Percentiles rank a stretch among this genome's conserved stretches.
These are phyloP conservation scores for Sarcoramphus papa DNA, from an alignment of 2,797 vertebrate species.

Conservation along the genomic window DNA sequence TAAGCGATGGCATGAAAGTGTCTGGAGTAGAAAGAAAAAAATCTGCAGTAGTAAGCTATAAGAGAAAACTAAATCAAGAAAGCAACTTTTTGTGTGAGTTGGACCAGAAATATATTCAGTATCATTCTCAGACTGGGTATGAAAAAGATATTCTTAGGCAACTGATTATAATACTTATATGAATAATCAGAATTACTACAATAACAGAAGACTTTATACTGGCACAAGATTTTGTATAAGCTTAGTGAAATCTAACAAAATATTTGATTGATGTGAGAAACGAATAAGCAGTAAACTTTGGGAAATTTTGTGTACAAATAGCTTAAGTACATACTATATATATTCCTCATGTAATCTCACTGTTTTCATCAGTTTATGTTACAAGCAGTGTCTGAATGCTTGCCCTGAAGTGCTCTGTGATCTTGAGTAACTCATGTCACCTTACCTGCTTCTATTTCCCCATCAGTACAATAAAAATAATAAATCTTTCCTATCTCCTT, in stretches of 20 bases:
- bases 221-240: neutral
- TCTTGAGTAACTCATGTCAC: neutral
- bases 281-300: neutral
- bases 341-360: neutral
- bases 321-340: neutral
- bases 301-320: neutral
- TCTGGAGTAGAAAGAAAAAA: neutral
- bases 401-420: neutral
- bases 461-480: neutral
- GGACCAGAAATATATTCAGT: neutral
- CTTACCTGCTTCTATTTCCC: neutral
- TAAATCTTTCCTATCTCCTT: neutral
- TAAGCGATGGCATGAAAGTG: neutral
- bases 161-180: neutral
- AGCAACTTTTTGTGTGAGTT: neutral
- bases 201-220: neutral
- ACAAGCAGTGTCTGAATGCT: neutral
- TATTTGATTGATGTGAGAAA: neutral
- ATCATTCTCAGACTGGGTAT: neutral
- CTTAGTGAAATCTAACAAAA: neutral
- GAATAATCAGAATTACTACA: neutral
- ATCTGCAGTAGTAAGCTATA: neutral
- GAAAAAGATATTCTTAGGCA: neutral
- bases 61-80: neutral
- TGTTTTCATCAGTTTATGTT: neutral